phyloP scores from a whole-genome alignment of 2,888 invertebrate genomes.

The Cantharis flavilabris region DNA sequence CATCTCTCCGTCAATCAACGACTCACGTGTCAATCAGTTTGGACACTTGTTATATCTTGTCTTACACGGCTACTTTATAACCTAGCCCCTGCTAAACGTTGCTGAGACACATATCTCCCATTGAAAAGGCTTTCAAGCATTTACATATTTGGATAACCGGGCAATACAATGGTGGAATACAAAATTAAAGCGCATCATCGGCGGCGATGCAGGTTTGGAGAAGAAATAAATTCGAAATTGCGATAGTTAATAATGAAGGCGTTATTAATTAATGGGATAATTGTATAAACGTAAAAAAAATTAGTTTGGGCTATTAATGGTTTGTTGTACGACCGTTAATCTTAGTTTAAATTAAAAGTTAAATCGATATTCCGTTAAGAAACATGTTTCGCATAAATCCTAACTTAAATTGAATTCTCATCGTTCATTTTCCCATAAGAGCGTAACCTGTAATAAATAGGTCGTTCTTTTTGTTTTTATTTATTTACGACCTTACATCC shows the following conservation, averaged over 20 bases:
- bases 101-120: conserved; percentile 35
- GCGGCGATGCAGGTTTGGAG: background rate
- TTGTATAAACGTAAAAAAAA: background rate
- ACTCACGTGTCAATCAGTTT: conserved; percentile 57
- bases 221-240: background rate
- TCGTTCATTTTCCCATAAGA: conserved; percentile 38
- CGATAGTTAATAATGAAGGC: background rate
- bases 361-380: conserved; percentile 27
- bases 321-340: conserved; percentile 20
- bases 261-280: conserved; percentile 2
- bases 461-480: conserved; percentile 29
- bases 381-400: conserved; percentile 41
- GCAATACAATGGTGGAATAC: background rate
- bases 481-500: conserved; percentile 32
- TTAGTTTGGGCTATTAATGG: conserved; percentile 1
- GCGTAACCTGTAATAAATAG: conserved; percentile 30
- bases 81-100: conserved; percentile 39
- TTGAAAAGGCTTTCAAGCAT: conserved; percentile 9
- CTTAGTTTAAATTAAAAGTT: conserved; percentile 22
- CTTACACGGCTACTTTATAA: conserved; percentile 54
- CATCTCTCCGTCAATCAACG: conserved; percentile 56
- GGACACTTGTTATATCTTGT: conserved; percentile 55
- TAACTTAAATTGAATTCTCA: conserved; percentile 41
- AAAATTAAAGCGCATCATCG: background rate
- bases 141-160: background rate